phyloP scores from a whole-genome alignment of 2,888 invertebrate species.

The Anthophora plumipes region DNA sequence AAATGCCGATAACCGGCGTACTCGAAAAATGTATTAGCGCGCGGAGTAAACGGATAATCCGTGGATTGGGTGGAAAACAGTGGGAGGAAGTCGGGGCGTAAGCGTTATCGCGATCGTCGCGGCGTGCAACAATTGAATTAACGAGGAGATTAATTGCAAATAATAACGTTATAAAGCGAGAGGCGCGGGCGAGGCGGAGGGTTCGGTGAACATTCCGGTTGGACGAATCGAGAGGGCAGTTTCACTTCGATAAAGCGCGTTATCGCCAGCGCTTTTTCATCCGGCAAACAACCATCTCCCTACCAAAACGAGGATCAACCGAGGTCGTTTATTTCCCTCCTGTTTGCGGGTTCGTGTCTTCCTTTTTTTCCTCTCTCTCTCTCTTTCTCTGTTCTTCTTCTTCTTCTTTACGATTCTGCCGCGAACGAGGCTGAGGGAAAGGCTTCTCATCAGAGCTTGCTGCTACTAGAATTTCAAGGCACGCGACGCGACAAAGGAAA shows the following conservation, averaged over 20 bases:
- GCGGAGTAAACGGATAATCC: constrained; percentile 19
- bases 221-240: constrained; percentile 17
- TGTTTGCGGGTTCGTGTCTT: constrained; percentile 35
- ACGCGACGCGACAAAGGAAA: constrained; percentile 56
- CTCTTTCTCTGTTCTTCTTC: constrained; percentile 12
- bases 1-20: background rate
- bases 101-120: constrained; percentile 22
- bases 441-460: constrained; percentile 42
- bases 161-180: constrained; percentile 34
- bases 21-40: constrained; percentile 29
- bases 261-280: constrained; percentile 49
- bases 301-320: background rate
- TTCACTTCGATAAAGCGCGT: constrained; percentile 29
- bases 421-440: constrained; percentile 22
- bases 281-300: background rate
- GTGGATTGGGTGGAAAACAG: background rate
- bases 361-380: background rate
- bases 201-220: constrained; percentile 21
- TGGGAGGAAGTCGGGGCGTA: background rate
- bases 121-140: constrained; percentile 33
- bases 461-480: constrained; percentile 47
- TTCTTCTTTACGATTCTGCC: constrained; percentile 52
- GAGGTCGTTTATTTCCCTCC: constrained; percentile 42
- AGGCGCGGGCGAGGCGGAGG: too few relatives aligned
- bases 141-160: constrained; percentile 45